These are phyloP conservation scores for Drosophila parthenogenetica DNA, from an alignment of 2,888 invertebrate species.

Conservation along the genomic window DNA sequence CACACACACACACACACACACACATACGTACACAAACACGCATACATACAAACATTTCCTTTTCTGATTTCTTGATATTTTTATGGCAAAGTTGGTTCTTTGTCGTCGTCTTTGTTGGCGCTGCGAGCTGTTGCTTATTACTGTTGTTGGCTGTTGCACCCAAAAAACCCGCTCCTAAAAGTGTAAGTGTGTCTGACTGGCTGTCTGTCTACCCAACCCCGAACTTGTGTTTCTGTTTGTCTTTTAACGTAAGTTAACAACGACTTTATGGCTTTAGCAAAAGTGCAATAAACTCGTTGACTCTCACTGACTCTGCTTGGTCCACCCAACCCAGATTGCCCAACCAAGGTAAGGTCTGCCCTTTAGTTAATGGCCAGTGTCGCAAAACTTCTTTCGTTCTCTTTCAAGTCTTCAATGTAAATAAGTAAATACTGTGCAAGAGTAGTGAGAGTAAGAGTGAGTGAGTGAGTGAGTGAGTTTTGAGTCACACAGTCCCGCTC, in stretches of 20 bases:
- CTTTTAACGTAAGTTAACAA: slow-evolving; percentile 58
- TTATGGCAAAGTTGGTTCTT: slow-evolving; percentile 69
- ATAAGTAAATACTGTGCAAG: slow-evolving; percentile 16
- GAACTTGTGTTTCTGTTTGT: slow-evolving; percentile 62
- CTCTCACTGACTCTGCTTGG: slow-evolving; percentile 12
- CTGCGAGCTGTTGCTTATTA: slow-evolving; percentile 26
- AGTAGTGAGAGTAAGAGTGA: slow-evolving; percentile 29
- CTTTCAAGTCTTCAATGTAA: slow-evolving; percentile 58
- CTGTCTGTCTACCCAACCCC: slow-evolving; percentile 30
- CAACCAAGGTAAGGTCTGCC: slow-evolving; percentile 20
- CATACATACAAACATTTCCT: slow-evolving; percentile 32
- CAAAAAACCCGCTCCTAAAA: slow-evolving; percentile 56
- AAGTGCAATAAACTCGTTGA: slow-evolving; percentile 76
- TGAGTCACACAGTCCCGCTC: slow-evolving; percentile 44
- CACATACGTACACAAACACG: slow-evolving; percentile 6
- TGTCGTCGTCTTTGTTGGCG: slow-evolving; percentile 65
- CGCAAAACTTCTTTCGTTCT: slow-evolving; percentile 36
- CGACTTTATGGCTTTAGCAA: slow-evolving; percentile 58
- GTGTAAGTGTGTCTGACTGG: slow-evolving; percentile 58
- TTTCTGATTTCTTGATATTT: slow-evolving; percentile 48
- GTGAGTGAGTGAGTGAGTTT: not conserved
- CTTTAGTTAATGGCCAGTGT: slow-evolving; percentile 63
- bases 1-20: slow-evolving; percentile 7
- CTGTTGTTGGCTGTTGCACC: slow-evolving; percentile 22
- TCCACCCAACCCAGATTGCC: slow-evolving; percentile 23